These are phyloP conservation scores for Phortica magna DNA, from an alignment of 2,888 invertebrate species.

Conservation along the genomic window DNA sequence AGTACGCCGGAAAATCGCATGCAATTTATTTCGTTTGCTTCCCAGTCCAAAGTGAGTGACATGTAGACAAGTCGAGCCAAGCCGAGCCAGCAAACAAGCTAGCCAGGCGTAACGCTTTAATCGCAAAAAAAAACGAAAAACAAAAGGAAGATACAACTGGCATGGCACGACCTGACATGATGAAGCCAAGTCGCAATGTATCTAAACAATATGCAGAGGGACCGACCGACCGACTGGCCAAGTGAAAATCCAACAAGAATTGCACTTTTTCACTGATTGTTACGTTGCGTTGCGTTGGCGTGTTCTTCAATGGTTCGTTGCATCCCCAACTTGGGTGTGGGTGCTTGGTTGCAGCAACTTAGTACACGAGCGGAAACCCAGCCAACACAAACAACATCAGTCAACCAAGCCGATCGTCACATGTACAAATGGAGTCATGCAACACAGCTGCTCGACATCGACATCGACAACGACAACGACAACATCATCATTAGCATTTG, in stretches of 20 bases:
- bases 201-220: neutral
- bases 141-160: neutral
- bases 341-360: neutral
- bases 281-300: neutral
- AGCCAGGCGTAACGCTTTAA: constrained; percentile 9
- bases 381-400: neutral
- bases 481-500: neutral
- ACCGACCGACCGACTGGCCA: neutral
- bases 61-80: constrained; percentile 1
- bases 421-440: neutral
- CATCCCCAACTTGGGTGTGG: neutral
- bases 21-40: constrained; percentile 15
- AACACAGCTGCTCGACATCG: constrained; percentile 5
- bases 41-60: constrained; percentile 16
- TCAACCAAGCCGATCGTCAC: neutral
- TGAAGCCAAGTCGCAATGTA: neutral
- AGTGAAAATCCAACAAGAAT: constrained; percentile 10
- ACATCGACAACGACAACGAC: neutral
- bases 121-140: neutral
- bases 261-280: neutral
- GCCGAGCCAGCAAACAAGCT: neutral
- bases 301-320: neutral
- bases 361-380: neutral
- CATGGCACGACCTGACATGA: neutral
- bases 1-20: constrained; percentile 23